Base-by-base conservation (phyloP, 2,113 vertebrate species). In the Thinocorus orbignyianus region DNA sequence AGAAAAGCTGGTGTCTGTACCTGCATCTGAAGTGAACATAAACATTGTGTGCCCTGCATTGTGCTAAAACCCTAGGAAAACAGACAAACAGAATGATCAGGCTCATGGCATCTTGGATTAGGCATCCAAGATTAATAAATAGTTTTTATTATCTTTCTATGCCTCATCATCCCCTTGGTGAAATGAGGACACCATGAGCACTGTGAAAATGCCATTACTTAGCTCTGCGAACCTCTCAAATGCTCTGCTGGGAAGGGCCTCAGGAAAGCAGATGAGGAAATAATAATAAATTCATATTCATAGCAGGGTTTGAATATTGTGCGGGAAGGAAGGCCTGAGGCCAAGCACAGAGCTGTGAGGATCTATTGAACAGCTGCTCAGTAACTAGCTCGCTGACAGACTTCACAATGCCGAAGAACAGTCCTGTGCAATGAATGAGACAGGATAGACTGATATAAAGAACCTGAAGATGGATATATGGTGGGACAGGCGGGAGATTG, bases 281-380 rank as follows among this genome's bases (percentile, higher is more conserved):
- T 96, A 78, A 88, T 88, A 96, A 81, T 71, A 86, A 93, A 93
- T 90, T 92, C 35, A 44, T 86, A 92, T 90, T 90, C 55, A 77
- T 80, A 31, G 39, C 51, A 37, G 79, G 57, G 33, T 64, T 78
- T 90, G 49, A 93, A 58, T 88, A 46, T 49, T 9, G 9, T 72
- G 33, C 3, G 6, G 31, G 39, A 80, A 93, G 76, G 51, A 95
- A 77, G 64, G 37, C 64, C 58, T 58, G 68, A 77, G 71, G 71
- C 74, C 85, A 88, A 86, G 71, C 68, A 44, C 18, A 60, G 66
- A 86, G 55, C 58, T 88, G 23, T 80, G 68, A 90, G 68, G 49
- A 68, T 66, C 74, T 92, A 10, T 37, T 64, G 54, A 95, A 83
- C 55, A 92, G 54, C 60, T 95, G 64, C 64, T 93, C 55, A 37